phyloP scores from a whole-genome alignment of 2,888 invertebrate genomes.

The Cactoblastis cactorum region DNA sequence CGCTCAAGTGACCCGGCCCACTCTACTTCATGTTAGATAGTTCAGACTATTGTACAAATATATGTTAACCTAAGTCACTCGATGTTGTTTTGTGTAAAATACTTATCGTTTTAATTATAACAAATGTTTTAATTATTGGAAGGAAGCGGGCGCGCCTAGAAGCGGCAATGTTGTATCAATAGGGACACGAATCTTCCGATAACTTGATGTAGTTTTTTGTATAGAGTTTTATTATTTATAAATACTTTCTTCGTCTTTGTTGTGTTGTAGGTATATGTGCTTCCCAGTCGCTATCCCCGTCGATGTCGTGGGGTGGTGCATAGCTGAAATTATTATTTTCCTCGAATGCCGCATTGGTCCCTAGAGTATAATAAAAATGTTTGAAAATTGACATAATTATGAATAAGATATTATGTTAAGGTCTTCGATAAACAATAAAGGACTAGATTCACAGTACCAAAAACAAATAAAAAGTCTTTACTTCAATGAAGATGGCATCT shows the following conservation, averaged over 20 bases:
- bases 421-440: too few relatives aligned
- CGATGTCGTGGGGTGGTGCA: not conserved
- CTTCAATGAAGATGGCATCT: too few relatives aligned
- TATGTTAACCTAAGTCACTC: constrained; percentile 32
- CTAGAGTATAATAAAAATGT: too few relatives aligned
- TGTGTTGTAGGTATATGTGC: constrained; percentile 23
- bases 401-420: too few relatives aligned
- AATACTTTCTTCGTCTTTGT: constrained; percentile 26
- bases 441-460: too few relatives aligned
- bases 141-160: constrained; percentile 8
- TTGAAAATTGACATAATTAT: too few relatives aligned
- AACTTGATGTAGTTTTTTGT: constrained; percentile 25
- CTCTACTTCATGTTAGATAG: constrained; percentile 23
- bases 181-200: constrained; percentile 18
- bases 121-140: constrained; percentile 31
- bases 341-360: too few relatives aligned
- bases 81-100: constrained; percentile 31
- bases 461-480: too few relatives aligned
- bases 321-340: too few relatives aligned
- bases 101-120: constrained; percentile 30
- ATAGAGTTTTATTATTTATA: constrained; percentile 40
- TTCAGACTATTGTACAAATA: constrained; percentile 42
- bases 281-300: not conserved
- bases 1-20: constrained; percentile 24
- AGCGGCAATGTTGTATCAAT: constrained; percentile 7